Evolutionary conservation across 1,140 invertebrate genomes (phyloP).

Genomic region (Agrilus planipennis): DNA sequence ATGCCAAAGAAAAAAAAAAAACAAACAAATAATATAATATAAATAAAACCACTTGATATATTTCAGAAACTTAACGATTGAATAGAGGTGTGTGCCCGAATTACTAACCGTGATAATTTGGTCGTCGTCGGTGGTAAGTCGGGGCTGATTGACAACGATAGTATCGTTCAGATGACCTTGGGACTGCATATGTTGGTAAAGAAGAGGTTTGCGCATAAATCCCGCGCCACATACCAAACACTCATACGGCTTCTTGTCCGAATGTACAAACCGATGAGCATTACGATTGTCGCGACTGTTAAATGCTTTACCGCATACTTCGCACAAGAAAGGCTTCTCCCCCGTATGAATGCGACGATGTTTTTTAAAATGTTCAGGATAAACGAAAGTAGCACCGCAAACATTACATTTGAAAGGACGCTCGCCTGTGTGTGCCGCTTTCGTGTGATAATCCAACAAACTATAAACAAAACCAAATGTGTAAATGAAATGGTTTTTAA

Average conservation of each 20-base stretch:
- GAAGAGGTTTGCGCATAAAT: constrained; percentile 70
- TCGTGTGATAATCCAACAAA: constrained; percentile 69
- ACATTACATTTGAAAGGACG: constrained; percentile 60
- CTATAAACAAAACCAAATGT: constrained; percentile 22
- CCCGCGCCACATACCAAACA: constrained; percentile 67
- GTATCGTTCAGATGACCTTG: constrained; percentile 55
- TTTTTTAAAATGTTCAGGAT: constrained; percentile 74
- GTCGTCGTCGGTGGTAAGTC: constrained; percentile 47
- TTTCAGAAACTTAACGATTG: background rate
- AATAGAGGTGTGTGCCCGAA: background rate
- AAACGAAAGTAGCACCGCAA: constrained; percentile 67
- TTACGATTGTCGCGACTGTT: constrained; percentile 74
- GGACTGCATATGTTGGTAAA: constrained; percentile 66
- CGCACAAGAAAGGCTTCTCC: constrained; percentile 66
- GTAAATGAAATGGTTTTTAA: no score
- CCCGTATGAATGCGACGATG: constrained; percentile 66
- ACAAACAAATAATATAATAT: background rate
- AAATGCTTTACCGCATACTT: constrained; percentile 79
- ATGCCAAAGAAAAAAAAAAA: no score
- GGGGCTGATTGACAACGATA: constrained; percentile 67
- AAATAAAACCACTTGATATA: background rate
- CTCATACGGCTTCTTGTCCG: constrained; percentile 76
- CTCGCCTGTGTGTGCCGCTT: constrained; percentile 68
- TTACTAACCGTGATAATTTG: constrained; percentile 33
- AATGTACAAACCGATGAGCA: constrained; percentile 73